Evolutionary conservation across 2,113 vertebrate species (phyloP).

Genomic region (Zosterops borbonicus): DNA sequence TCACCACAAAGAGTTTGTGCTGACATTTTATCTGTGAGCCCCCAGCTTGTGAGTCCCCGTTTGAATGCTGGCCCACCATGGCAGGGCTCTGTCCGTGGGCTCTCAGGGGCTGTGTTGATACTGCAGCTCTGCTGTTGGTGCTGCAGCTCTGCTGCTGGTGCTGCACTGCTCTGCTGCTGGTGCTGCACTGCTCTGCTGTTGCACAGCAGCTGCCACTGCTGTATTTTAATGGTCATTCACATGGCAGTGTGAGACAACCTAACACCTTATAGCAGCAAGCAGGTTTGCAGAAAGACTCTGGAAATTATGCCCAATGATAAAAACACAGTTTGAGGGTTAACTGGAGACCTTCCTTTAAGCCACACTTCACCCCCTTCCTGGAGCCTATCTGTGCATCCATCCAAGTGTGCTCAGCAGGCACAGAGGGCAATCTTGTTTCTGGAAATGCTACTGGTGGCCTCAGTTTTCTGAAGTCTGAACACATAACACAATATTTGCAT

Average conservation of each 20-base stretch:
- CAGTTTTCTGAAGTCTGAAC: background rate
- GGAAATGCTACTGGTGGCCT: background rate
- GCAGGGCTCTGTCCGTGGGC: background rate
- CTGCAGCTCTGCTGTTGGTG: background rate
- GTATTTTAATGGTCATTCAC: background rate
- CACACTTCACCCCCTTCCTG: background rate
- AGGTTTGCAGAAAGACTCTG: background rate
- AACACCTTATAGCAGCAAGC: background rate
- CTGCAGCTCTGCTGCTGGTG: background rate
- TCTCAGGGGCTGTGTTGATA: background rate
- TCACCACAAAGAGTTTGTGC: fast-evolving
- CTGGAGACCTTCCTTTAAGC: background rate
- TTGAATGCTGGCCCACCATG: fast-evolving
- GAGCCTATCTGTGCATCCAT: background rate
- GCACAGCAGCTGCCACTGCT: fast-evolving
- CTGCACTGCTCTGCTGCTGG: background rate
- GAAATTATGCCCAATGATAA: background rate
- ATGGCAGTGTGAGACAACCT: background rate
- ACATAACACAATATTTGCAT: background rate
- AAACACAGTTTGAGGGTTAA: background rate
- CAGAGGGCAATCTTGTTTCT: background rate
- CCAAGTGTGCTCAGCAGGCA: background rate
- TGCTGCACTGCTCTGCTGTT: background rate
- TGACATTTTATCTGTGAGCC: background rate
- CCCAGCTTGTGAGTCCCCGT: background rate